Conservation (phyloP, 1,140 invertebrate species). For the Carcinoscorpius rotundicauda region DNA sequence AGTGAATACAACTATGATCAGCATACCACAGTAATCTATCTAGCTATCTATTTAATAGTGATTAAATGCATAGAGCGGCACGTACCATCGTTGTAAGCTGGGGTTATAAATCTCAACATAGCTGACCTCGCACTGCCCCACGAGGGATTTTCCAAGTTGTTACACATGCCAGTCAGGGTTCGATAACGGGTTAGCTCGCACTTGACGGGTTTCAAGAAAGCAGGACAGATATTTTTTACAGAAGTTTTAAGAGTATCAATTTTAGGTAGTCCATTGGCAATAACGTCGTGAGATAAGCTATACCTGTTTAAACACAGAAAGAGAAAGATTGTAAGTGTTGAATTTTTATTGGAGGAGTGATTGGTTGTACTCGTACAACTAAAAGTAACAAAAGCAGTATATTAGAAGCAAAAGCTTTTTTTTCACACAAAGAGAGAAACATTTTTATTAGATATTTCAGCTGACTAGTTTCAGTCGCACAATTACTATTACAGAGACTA, state of each 20-base stretch:
- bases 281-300: conserved; percentile 66
- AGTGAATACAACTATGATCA: background rate
- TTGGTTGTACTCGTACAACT: too few species aligned
- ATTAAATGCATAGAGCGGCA: background rate
- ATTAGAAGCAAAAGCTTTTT: background rate
- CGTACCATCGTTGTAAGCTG: conserved; percentile 38
- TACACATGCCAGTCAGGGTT: conserved; percentile 79
- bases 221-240: conserved; percentile 73
- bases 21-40: too few species aligned
- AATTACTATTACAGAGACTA: background rate
- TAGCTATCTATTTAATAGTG: too few species aligned
- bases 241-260: conserved; percentile 82
- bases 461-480: background rate
- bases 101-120: conserved; percentile 38
- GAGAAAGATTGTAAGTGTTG: background rate
- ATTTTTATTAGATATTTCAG: background rate
- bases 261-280: conserved; percentile 70
- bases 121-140: conserved; percentile 79
- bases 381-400: too few species aligned
- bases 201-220: conserved; percentile 71
- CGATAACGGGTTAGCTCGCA: conserved; percentile 43
- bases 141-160: conserved; percentile 76
- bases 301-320: conserved; percentile 44
- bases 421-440: background rate
- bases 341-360: background rate